phyloP scores from a whole-genome alignment of 2,888 invertebrate species.

The Tridacna gigas region DNA sequence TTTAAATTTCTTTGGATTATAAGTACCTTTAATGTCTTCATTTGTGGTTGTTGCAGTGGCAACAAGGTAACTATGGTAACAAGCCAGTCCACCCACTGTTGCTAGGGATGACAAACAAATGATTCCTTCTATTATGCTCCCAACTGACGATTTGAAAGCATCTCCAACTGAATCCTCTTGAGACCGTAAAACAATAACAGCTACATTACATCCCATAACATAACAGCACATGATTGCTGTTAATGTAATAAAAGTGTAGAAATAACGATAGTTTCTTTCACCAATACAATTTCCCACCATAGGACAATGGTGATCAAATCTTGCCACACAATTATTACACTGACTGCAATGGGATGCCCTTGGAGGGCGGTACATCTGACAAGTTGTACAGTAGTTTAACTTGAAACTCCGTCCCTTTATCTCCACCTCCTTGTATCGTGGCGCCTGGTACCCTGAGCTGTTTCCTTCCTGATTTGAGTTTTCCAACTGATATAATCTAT shows the following conservation, averaged over 20 bases:
- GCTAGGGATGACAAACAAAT: conserved; percentile 58
- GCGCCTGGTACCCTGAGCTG: conserved; percentile 47
- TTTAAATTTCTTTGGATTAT: conserved; percentile 54
- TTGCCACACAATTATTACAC: conserved; percentile 65
- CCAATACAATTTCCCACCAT: conserved; percentile 67
- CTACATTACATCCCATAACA: conserved; percentile 59
- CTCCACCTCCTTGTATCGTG: conserved; percentile 56
- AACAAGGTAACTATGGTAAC: conserved; percentile 65
- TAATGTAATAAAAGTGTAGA: conserved; percentile 57
- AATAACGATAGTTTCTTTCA: conserved; percentile 62
- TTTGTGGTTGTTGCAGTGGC: conserved; percentile 62
- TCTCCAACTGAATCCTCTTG: conserved; percentile 56
- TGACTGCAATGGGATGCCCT: conserved; percentile 63
- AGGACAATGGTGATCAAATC: conserved; percentile 66
- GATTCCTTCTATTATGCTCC: conserved; percentile 61
- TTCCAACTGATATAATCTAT: conserved; percentile 52
- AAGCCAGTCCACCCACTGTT: conserved; percentile 62
- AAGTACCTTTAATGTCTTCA: conserved; percentile 65
- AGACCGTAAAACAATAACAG: conserved; percentile 58
- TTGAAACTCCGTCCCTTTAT: conserved; percentile 59
- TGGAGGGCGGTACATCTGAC: conserved; percentile 63
- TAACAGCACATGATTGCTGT: conserved; percentile 62
- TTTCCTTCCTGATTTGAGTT: conserved; percentile 46
- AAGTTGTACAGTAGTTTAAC: conserved; percentile 58
- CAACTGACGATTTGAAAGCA: conserved; percentile 59